These are phyloP conservation scores for Podarcis lilfordi DNA, from an alignment of 2,797 vertebrate genomes.

Conservation along the genomic window DNA sequence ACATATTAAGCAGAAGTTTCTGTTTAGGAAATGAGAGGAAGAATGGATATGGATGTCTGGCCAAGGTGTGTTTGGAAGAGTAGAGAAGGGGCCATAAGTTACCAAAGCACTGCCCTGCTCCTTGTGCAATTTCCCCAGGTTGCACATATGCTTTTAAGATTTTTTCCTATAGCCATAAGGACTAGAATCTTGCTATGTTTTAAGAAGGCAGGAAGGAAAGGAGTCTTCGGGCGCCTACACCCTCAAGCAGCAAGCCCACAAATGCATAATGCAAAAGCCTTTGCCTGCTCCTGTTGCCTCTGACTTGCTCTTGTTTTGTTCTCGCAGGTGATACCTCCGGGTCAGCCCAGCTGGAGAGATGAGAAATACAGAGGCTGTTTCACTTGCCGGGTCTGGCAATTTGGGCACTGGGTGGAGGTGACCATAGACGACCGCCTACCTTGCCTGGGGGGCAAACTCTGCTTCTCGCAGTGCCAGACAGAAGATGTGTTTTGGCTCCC, in stretches of 20 bases:
- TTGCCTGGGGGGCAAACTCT: constrained; percentile 87
- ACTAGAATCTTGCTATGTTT: not conserved
- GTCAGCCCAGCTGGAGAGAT: constrained; percentile 89
- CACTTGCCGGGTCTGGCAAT: constrained; percentile 88
- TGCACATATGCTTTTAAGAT: not conserved
- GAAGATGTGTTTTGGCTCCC: constrained; percentile 94
- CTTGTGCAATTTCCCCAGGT: not conserved
- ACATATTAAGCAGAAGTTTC: no score
- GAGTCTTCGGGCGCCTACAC: no score
- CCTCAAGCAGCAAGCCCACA: not conserved
- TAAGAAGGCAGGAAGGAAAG: not conserved
- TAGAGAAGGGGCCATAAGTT: not conserved
- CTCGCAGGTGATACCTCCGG: constrained; percentile 86
- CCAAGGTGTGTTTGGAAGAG: no score
- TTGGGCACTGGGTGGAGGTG: constrained; percentile 91
- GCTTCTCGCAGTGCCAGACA: constrained; percentile 92
- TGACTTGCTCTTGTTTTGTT: not conserved
- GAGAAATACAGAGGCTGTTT: constrained; percentile 86
- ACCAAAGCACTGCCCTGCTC: not conserved
- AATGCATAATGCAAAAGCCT: no score
- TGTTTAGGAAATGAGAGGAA: not conserved
- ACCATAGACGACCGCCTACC: constrained; percentile 91
- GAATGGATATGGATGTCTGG: not conserved
- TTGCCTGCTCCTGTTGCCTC: no score
- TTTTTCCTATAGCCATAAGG: not conserved